phyloP scores from a whole-genome alignment of 2,797 vertebrate species.

The Hippocampus kuda region DNA sequence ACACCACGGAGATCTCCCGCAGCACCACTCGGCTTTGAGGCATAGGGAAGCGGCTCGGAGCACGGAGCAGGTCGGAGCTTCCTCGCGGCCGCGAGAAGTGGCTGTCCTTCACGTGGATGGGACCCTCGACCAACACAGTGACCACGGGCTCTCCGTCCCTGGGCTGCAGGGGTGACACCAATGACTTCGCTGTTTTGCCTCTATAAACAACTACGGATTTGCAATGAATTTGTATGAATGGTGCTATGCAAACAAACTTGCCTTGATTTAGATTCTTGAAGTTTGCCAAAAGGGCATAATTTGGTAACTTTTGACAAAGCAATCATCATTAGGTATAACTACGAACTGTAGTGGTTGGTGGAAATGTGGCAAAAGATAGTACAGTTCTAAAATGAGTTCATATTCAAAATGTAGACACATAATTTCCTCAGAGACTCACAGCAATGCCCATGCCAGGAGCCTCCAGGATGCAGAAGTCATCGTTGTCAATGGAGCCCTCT shows the following conservation, averaged over 20 bases:
- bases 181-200: not conserved
- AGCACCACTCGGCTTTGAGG: constrained; percentile 80
- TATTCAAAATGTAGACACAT: not conserved
- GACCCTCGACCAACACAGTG: constrained; percentile 67
- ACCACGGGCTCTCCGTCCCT: constrained; percentile 83
- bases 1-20: constrained; percentile 82
- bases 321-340: not conserved
- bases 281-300: not conserved
- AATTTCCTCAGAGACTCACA: constrained; percentile 52
- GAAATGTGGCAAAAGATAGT: not conserved
- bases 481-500: constrained; percentile 76
- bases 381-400: not conserved
- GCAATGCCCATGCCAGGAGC: constrained; percentile 86
- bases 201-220: not conserved
- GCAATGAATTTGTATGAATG: not conserved
- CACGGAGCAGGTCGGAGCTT: constrained; percentile 79
- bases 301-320: not conserved
- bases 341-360: not conserved
- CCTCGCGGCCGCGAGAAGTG: constrained; percentile 81
- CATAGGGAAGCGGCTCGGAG: constrained; percentile 78
- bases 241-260: not conserved
- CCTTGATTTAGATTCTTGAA: not conserved
- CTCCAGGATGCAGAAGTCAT: constrained; percentile 89
- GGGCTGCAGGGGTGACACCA: constrained; percentile 56
- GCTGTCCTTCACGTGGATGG: constrained; percentile 73